Conservation (phyloP, 1,140 invertebrate species). For the Artemia franciscana region DNA sequence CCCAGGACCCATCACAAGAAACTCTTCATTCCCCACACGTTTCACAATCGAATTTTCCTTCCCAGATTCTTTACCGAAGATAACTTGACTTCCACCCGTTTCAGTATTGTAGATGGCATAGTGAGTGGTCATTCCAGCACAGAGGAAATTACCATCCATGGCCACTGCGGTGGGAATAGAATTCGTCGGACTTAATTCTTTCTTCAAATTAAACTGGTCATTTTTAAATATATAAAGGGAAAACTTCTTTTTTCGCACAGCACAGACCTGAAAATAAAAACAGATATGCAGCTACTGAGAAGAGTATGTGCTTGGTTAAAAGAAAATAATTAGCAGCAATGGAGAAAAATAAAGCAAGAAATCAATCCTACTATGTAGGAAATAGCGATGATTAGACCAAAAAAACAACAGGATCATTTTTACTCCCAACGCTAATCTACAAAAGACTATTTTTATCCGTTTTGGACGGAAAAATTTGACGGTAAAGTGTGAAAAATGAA, state of each 20-base stretch:
- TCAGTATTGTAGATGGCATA: background rate
- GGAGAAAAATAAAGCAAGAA: too few relatives aligned
- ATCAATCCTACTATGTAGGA: too few relatives aligned
- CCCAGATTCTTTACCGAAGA: background rate
- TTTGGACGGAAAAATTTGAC: too few relatives aligned
- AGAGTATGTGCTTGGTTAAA: too few relatives aligned
- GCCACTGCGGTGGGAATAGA: background rate
- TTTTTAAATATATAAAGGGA: background rate
- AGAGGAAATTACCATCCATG: background rate
- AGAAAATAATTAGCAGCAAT: too few relatives aligned
- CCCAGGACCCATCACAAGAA: slow-evolving; percentile 22
- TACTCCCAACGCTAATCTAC: too few relatives aligned
- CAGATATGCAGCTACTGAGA: too few relatives aligned
- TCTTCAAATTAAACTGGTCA: background rate
- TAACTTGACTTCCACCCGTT: background rate
- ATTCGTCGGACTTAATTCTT: background rate
- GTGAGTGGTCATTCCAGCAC: background rate
- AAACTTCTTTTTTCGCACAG: background rate
- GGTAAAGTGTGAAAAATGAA: too few relatives aligned
- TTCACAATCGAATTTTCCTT: background rate
- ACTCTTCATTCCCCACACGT: slow-evolving; percentile 14
- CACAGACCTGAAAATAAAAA: background rate
- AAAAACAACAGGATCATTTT: too few relatives aligned
- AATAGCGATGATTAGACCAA: too few relatives aligned
- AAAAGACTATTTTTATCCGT: too few relatives aligned